These are phyloP conservation scores for Thecophora atra DNA, from an alignment of 2,888 invertebrate species.

Conservation along the genomic window DNA sequence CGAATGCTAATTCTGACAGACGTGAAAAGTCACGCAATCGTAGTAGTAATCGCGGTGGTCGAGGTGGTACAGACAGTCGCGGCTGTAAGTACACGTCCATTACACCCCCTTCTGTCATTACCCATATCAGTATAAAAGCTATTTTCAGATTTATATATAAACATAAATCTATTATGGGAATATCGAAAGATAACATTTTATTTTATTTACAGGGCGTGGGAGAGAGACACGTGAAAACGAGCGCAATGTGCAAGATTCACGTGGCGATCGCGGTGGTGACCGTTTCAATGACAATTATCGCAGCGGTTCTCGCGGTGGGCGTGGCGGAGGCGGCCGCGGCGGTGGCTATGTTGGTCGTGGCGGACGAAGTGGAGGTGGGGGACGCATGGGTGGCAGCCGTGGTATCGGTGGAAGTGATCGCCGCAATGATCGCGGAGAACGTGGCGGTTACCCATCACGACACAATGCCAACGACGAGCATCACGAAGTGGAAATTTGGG, in stretches of 20 bases:
- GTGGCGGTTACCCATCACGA: slow-evolving; percentile 54
- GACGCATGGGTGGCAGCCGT: slow-evolving; percentile 66
- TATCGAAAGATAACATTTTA: not conserved
- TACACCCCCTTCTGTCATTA: not conserved
- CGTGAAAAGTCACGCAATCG: slow-evolving; percentile 65
- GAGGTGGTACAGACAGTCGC: slow-evolving; percentile 68
- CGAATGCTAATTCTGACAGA: slow-evolving; percentile 62
- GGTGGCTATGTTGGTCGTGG: slow-evolving; percentile 66
- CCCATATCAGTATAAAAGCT: not conserved
- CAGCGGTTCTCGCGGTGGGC: slow-evolving; percentile 51
- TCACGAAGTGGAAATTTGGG: slow-evolving; percentile 70
- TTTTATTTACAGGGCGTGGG: slow-evolving; percentile 67
- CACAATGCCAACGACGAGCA: slow-evolving; percentile 61
- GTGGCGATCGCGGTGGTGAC: slow-evolving; percentile 58
- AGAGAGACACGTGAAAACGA: slow-evolving; percentile 75
- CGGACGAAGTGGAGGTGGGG: slow-evolving; percentile 66
- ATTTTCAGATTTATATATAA: not conserved
- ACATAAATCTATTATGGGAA: not conserved
- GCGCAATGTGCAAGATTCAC: slow-evolving; percentile 66
- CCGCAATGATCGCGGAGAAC: slow-evolving; percentile 59
- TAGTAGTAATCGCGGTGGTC: slow-evolving; percentile 64
- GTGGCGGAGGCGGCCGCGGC: slow-evolving; percentile 65
- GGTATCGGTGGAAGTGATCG: slow-evolving; percentile 68
- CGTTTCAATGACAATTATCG: slow-evolving; percentile 47
- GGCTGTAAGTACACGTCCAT: slow-evolving; percentile 64